Conservation (phyloP, 2,888 invertebrate species). For the Eristalinus aeneus region DNA sequence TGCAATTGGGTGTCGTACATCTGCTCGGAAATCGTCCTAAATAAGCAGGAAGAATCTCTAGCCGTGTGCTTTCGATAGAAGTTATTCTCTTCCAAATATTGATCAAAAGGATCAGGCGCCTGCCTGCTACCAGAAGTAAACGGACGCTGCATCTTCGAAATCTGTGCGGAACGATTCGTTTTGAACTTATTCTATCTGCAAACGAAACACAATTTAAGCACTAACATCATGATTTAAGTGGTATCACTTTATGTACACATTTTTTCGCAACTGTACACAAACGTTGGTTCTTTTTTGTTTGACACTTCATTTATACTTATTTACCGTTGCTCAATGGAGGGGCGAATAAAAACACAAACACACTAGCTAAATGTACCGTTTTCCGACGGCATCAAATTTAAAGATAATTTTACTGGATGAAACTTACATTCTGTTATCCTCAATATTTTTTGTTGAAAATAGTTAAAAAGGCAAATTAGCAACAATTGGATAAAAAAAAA, state of each 20-base stretch:
- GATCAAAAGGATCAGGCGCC: constrained; percentile 83
- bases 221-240: not conserved
- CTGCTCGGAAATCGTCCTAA: constrained; percentile 94
- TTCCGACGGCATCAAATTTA: not conserved
- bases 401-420: not conserved
- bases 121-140: constrained; percentile 80
- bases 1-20: constrained; percentile 85
- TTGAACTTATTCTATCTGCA: constrained; percentile 11
- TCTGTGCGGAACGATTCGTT: not conserved
- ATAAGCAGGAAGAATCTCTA: constrained; percentile 93
- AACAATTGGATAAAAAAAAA: constrained; percentile 21
- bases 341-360: constrained; percentile 15
- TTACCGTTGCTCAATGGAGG: constrained; percentile 47
- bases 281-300: not conserved
- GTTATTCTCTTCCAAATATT: constrained; percentile 90
- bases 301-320: constrained; percentile 1
- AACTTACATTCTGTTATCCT: not conserved
- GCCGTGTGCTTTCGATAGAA: constrained; percentile 94
- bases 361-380: not conserved
- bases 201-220: not conserved
- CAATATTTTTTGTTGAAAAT: constrained; percentile 1
- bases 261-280: constrained; percentile 60
- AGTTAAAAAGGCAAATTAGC: constrained; percentile 1
- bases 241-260: not conserved
- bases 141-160: constrained; percentile 74